Evolutionary conservation across 2,113 vertebrate genomes (phyloP).

Genomic region (Thamnophis sirtalis): DNA sequence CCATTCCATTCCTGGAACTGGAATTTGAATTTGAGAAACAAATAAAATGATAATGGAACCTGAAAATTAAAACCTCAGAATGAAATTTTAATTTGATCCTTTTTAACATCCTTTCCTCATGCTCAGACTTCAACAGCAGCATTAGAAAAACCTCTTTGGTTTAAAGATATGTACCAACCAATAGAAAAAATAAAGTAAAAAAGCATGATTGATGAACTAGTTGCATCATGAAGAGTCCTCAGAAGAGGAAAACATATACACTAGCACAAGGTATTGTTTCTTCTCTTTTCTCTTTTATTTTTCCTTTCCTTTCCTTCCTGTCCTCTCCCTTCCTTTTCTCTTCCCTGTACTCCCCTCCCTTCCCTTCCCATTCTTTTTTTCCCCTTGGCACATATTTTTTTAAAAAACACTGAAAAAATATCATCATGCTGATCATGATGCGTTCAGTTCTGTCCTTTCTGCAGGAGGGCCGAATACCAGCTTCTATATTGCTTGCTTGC

Average conservation of each 20-base stretch:
- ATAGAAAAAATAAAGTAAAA: constrained; percentile 3
- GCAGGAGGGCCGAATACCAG: no score
- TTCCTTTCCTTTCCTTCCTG: no score
- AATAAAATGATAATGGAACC: neutral
- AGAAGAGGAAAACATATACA: constrained; percentile 11
- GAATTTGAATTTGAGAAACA: neutral
- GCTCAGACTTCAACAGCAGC: neutral
- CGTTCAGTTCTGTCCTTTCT: neutral
- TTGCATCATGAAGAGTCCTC: neutral
- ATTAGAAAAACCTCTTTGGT: neutral
- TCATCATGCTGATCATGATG: neutral
- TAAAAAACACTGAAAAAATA: neutral
- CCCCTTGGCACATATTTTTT: neutral
- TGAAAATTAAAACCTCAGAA: neutral
- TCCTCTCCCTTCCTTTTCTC: no score
- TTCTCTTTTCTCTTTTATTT: neutral
- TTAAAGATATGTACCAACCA: constrained; percentile 23
- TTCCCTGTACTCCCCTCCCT: no score
- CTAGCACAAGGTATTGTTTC: constrained; percentile 10
- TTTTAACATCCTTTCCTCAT: neutral
- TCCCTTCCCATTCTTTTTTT: neutral
- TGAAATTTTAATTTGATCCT: neutral
- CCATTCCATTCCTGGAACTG: neutral
- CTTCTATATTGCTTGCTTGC: no score
- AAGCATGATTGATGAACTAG: constrained; percentile 6